A percentile compares a stretch with the other conserved stretches of the same genome.
These are phyloP conservation scores for Melanophora roralis DNA, from an alignment of 2,888 invertebrate species.

Conservation along the genomic window DNA sequence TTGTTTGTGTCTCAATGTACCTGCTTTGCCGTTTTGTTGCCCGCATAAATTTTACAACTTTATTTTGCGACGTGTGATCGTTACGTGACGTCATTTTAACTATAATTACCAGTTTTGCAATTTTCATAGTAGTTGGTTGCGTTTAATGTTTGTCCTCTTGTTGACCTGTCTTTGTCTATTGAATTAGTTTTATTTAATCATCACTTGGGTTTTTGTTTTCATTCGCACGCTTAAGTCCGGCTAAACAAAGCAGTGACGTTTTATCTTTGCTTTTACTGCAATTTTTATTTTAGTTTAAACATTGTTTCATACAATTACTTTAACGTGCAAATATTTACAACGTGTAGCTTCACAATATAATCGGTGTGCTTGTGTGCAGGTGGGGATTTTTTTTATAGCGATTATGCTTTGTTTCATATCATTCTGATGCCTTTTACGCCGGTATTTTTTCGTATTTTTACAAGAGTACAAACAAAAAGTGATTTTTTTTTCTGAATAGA, in stretches of 20 bases:
- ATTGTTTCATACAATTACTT: slow-evolving; percentile 51
- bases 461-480: slow-evolving; percentile 9
- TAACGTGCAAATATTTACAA: slow-evolving; percentile 58
- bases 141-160: background rate
- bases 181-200: slow-evolving; percentile 46
- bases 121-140: slow-evolving; percentile 34
- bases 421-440: slow-evolving; percentile 28
- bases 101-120: slow-evolving; percentile 50
- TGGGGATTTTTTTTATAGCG: slow-evolving; percentile 44
- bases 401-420: slow-evolving; percentile 37
- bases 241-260: slow-evolving; percentile 46
- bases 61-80: slow-evolving; percentile 1
- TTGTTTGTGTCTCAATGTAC: background rate
- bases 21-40: slow-evolving; percentile 8
- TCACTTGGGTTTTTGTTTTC: slow-evolving; percentile 33
- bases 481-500: slow-evolving; percentile 9
- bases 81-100: slow-evolving; percentile 49
- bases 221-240: slow-evolving; percentile 6
- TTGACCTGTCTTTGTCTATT: background rate
- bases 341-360: slow-evolving; percentile 30
- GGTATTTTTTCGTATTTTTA: background rate
- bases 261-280: background rate
- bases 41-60: slow-evolving; percentile 33
- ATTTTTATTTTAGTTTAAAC: slow-evolving; percentile 2
- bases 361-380: background rate